A percentile compares a stretch with the other conserved stretches of the same genome.
Evolutionary conservation across 2,888 invertebrate species (phyloP).

Genomic region (Yponomeuta plumbellus): DNA sequence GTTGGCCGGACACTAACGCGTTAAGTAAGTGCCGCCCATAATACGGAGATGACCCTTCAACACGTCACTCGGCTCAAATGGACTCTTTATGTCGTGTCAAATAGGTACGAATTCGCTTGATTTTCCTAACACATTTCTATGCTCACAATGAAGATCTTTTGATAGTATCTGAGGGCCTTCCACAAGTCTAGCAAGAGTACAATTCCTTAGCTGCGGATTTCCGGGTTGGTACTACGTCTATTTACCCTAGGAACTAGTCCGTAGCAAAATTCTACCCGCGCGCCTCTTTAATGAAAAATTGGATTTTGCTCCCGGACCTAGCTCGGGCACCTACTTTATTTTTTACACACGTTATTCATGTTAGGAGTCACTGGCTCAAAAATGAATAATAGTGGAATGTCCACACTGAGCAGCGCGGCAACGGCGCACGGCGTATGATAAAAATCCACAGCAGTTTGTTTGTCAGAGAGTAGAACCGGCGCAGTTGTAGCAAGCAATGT

Average conservation of each 20-base stretch:
- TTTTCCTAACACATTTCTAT: constrained; percentile 28
- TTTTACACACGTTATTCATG: constrained; percentile 35
- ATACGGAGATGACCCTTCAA: constrained; percentile 46
- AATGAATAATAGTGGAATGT: constrained; percentile 52
- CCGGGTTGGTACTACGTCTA: no score
- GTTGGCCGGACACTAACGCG: constrained; percentile 26
- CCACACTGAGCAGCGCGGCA: constrained; percentile 34
- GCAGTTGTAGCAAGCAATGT: constrained; percentile 26
- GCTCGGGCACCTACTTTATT: constrained; percentile 36
- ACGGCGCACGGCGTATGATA: constrained; percentile 25
- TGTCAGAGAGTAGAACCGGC: constrained; percentile 35
- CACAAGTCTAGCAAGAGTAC: neutral
- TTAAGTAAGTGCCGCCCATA: constrained; percentile 60
- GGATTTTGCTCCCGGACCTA: neutral
- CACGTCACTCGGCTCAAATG: constrained; percentile 56
- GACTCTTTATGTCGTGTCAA: constrained; percentile 52
- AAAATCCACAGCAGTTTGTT: constrained; percentile 41
- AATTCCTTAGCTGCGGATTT: no score
- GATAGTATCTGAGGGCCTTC: neutral
- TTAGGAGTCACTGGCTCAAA: constrained; percentile 21
- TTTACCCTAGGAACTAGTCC: no score
- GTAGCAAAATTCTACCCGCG: no score
- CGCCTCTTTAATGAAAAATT: neutral
- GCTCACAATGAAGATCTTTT: neutral
- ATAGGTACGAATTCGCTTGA: constrained; percentile 38